phyloP scores from a whole-genome alignment of 1,140 invertebrate species.

The Neoseiulus cucumeris region DNA sequence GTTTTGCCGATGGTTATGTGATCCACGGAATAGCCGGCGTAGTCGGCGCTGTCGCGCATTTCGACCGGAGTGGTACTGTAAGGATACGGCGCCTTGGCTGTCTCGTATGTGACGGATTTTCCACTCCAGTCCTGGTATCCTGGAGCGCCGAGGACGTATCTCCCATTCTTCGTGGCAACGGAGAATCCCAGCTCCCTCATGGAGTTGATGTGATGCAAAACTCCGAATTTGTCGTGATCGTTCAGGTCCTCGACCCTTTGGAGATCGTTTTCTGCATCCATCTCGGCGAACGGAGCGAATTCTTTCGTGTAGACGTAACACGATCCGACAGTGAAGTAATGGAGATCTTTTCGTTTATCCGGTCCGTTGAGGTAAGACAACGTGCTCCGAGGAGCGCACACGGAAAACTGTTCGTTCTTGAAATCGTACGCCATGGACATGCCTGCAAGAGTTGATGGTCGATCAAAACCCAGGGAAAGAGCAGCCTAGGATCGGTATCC shows the following conservation, averaged over 20 bases:
- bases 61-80: not conserved
- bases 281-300: not conserved
- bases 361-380: not conserved
- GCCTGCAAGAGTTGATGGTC: not conserved
- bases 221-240: not conserved
- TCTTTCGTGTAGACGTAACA: not conserved
- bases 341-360: not conserved
- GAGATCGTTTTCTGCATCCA: not conserved
- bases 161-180: not conserved
- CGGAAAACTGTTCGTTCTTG: not conserved
- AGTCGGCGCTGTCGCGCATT: not conserved
- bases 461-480: not conserved
- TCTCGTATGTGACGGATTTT: slow-evolving; percentile 6
- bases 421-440: not conserved
- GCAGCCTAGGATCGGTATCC: no score
- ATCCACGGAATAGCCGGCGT: not conserved
- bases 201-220: not conserved
- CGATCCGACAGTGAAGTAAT: not conserved
- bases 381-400: not conserved
- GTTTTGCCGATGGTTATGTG: not conserved
- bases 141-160: slow-evolving; percentile 28
- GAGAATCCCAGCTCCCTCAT: not conserved
- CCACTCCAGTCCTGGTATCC: slow-evolving; percentile 28
- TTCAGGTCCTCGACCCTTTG: not conserved
- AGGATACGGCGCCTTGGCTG: not conserved